These are phyloP conservation scores for Peribatodes rhomboidaria DNA, from an alignment of 2,888 invertebrate genomes.

Conservation along the genomic window DNA sequence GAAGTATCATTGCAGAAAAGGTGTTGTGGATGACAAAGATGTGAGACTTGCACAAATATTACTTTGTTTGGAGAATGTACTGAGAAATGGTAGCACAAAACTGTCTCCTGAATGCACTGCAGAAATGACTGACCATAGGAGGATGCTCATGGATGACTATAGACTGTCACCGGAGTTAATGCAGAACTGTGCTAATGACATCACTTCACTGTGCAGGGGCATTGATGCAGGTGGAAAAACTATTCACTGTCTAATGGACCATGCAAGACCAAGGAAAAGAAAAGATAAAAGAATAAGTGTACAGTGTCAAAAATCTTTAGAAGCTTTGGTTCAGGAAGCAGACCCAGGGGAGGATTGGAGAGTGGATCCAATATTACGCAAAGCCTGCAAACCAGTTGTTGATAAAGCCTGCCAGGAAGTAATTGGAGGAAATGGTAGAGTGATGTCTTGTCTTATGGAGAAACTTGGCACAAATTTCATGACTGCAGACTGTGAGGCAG, in stretches of 20 bases:
- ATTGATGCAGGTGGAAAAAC: conserved; percentile 94
- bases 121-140: conserved; percentile 96
- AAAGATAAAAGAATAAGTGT: conserved; percentile 89
- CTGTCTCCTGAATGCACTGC: conserved; percentile 92
- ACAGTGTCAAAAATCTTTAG: conserved; percentile 92
- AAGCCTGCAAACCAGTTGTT: conserved; percentile 95
- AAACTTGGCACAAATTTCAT: conserved; percentile 94
- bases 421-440: conserved; percentile 91
- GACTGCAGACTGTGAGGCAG: conserved; percentile 95
- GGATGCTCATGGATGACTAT: conserved; percentile 97
- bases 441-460: conserved; percentile 98
- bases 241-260: conserved; percentile 98
- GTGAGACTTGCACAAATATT: conserved; percentile 96
- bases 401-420: conserved; percentile 91
- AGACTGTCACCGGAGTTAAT: conserved; percentile 97
- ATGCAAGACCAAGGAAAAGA: conserved; percentile 89
- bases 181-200: conserved; percentile 94
- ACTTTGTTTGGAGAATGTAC: conserved; percentile 94
- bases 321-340: conserved; percentile 93
- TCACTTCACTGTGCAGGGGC: conserved; percentile 90
- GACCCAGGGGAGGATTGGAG: conserved; percentile 98
- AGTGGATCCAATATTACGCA: conserved; percentile 95
- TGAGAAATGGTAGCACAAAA: conserved; percentile 90
- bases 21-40: conserved; percentile 93
- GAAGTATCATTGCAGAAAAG: conserved; percentile 93